A percentile compares a stretch with the other conserved stretches of the same genome.
phyloP scores from a whole-genome alignment of 2,797 vertebrate genomes.

The Tauraco hartlaubi region DNA sequence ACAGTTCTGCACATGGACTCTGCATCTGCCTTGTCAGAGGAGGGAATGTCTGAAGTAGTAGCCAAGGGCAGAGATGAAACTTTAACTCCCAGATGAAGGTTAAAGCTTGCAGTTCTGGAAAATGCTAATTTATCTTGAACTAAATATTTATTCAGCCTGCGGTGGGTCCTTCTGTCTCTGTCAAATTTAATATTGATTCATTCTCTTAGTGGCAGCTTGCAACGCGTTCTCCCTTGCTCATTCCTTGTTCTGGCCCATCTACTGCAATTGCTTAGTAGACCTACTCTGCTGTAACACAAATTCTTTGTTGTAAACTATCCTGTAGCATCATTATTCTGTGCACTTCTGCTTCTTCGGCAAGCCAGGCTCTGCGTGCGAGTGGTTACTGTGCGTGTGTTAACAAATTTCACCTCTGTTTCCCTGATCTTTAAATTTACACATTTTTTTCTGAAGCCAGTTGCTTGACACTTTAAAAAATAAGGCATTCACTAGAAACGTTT shows the following conservation, averaged over 20 bases:
- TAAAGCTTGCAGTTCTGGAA: not conserved
- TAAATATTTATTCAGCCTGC: not conserved
- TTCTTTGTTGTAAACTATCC: not conserved
- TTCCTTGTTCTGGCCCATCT: not conserved
- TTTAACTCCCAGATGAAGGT: not conserved
- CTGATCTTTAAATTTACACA: not conserved
- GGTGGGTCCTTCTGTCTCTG: not conserved
- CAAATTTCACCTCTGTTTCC: not conserved
- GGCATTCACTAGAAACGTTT: not conserved
- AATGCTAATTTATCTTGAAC: not conserved
- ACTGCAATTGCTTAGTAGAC: not conserved
- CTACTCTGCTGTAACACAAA: not conserved
- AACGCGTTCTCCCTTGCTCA: fast-evolving
- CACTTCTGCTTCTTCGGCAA: not conserved
- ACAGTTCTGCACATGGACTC: not conserved
- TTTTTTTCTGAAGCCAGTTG: not conserved
- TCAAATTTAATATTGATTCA: not conserved
- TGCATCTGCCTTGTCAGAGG: not conserved
- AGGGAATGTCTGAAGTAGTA: not conserved
- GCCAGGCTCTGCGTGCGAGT: not conserved
- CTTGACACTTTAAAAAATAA: not conserved
- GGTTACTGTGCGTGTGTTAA: not conserved
- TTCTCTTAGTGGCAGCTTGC: not conserved
- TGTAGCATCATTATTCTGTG: not conserved
- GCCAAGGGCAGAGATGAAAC: not conserved